A percentile compares a stretch with the other conserved stretches of the same genome.
These are phyloP conservation scores for Coracias cyanogaster DNA, from an alignment of 2,797 vertebrate genomes.

Conservation along the genomic window DNA sequence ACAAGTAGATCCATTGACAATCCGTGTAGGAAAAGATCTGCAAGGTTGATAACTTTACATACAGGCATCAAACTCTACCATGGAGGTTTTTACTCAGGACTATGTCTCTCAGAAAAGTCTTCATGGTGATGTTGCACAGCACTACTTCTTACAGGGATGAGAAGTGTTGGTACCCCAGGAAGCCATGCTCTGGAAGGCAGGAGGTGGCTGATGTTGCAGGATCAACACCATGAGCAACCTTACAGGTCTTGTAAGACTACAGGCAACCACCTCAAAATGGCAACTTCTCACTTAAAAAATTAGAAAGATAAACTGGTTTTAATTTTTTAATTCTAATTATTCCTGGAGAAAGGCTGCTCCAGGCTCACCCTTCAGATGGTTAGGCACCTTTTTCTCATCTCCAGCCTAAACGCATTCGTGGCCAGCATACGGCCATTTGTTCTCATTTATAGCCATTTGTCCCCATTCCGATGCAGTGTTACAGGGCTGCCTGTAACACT, in stretches of 20 bases:
- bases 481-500: neutral
- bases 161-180: neutral
- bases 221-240: neutral
- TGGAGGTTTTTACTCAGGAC: neutral
- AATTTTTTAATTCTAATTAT: neutral
- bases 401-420: neutral
- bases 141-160: neutral
- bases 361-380: neutral
- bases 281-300: neutral
- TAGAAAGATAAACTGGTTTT: too few relatives aligned
- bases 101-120: neutral
- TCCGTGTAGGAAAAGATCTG: neutral
- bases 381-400: neutral
- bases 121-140: neutral
- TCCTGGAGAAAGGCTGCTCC: neutral
- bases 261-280: neutral
- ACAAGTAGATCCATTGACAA: neutral
- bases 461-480: neutral
- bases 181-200: neutral
- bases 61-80: too few relatives aligned
- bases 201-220: neutral
- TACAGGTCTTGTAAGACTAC: neutral
- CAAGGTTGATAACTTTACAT: neutral
- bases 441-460: conserved; percentile 26
- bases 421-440: neutral